Percentiles rank a stretch among this genome's conserved stretches.
Conservation (phyloP, 1,140 invertebrate species). For the Cotesia typhae region DNA sequence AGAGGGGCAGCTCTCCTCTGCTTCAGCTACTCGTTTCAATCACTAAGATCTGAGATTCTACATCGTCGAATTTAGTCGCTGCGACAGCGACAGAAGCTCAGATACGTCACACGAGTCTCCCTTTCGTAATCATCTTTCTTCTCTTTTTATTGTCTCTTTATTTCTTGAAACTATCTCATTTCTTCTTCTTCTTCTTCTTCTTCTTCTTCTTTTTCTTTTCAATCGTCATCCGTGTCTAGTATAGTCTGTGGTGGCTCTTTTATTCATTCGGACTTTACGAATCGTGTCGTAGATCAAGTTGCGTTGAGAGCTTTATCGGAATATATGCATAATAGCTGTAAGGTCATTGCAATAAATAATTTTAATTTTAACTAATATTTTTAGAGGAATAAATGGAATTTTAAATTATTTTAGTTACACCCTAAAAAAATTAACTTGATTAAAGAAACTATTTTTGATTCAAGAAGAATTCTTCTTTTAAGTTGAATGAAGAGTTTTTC, state of each 20-base stretch:
- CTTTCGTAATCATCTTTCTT: conserved; percentile 44
- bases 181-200: neutral
- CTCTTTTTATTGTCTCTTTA: conserved; percentile 17
- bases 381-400: no score
- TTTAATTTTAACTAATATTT: neutral
- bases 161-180: conserved; percentile 6
- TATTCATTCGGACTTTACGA: conserved; percentile 20
- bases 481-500: no score
- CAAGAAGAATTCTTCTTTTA: no score
- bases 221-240: neutral
- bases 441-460: no score
- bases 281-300: conserved; percentile 29
- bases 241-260: neutral
- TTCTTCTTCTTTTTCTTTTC: no score
- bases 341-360: neutral
- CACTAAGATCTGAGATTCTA: conserved; percentile 32
- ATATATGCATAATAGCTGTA: neutral
- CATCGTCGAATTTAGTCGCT: conserved; percentile 50
- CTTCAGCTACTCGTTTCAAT: conserved; percentile 20
- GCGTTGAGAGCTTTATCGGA: conserved; percentile 2
- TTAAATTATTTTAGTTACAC: no score
- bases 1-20: conserved; percentile 16
- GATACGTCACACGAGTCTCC: conserved; percentile 40
- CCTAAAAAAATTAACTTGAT: no score
- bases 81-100: conserved; percentile 22